These are phyloP conservation scores for Synaphobranchus kaupii DNA, from an alignment of 2,797 vertebrate genomes.

Conservation along the genomic window DNA sequence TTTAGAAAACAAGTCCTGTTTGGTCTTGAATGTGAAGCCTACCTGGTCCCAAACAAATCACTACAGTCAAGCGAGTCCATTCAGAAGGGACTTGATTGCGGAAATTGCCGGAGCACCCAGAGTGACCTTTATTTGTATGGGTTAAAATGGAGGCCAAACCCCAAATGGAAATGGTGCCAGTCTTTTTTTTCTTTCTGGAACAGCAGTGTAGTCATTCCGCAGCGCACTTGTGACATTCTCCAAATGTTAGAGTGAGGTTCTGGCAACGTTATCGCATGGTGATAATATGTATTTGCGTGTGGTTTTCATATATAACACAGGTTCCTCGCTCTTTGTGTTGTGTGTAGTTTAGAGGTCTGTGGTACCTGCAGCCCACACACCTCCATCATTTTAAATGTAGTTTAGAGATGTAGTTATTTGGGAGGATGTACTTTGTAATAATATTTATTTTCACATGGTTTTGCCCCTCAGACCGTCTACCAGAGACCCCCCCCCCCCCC, in stretches of 20 bases:
- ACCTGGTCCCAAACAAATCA: slow-evolving; percentile 1
- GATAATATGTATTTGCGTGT: no score
- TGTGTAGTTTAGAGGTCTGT: no score
- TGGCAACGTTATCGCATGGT: background rate
- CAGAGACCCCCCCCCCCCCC: slow-evolving; percentile 42
- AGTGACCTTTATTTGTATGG: background rate
- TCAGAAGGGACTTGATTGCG: background rate
- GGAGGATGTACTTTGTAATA: background rate
- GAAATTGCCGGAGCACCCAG: background rate
- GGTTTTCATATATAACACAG: no score
- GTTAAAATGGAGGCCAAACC: background rate
- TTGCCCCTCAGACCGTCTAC: no score
- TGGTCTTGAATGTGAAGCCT: background rate
- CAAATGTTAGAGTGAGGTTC: background rate
- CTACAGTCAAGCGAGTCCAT: background rate
- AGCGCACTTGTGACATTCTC: background rate
- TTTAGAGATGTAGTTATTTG: background rate
- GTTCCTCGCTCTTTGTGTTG: no score
- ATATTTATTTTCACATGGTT: background rate
- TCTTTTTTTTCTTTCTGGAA: background rate
- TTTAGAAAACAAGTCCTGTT: background rate
- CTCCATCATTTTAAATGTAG: no score
- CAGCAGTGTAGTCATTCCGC: background rate
- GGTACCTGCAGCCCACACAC: no score
- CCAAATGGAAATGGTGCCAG: background rate